Conservation (phyloP, 2,113 vertebrate species). For the Murina feae region DNA sequence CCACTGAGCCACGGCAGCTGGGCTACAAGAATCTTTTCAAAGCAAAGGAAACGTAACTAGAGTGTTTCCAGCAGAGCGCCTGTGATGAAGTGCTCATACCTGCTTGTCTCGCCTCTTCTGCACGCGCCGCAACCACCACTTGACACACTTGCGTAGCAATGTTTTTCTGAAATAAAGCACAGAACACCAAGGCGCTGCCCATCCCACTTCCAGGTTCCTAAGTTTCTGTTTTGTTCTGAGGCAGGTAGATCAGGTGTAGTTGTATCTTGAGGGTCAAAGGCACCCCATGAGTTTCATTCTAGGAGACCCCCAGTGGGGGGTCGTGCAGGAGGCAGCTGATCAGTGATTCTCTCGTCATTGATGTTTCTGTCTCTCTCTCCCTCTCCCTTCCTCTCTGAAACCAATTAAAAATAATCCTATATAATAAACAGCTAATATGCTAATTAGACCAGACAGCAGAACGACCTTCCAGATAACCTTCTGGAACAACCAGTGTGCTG, state of each 20-base stretch:
- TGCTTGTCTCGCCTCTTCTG: conserved; percentile 35
- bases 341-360: no score
- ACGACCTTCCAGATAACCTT: no score
- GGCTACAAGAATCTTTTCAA: not conserved
- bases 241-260: not conserved
- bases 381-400: no score
- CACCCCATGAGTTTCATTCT: not conserved
- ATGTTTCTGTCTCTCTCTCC: no score
- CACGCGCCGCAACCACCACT: conserved; percentile 47
- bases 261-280: not conserved
- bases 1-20: no score
- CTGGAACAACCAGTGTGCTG: no score
- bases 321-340: no score
- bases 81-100: conserved; percentile 30
- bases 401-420: no score
- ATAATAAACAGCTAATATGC: no score
- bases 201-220: not conserved
- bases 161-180: conserved; percentile 58
- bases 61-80: not conserved
- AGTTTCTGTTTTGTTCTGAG: not conserved
- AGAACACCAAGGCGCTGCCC: not conserved
- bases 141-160: conserved; percentile 74
- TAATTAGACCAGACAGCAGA: no score
- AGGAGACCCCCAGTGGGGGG: not conserved
- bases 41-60: not conserved